Base-by-base conservation (phyloP, 2,888 invertebrate genomes). In the Minunthozetes semirufus region DNA sequence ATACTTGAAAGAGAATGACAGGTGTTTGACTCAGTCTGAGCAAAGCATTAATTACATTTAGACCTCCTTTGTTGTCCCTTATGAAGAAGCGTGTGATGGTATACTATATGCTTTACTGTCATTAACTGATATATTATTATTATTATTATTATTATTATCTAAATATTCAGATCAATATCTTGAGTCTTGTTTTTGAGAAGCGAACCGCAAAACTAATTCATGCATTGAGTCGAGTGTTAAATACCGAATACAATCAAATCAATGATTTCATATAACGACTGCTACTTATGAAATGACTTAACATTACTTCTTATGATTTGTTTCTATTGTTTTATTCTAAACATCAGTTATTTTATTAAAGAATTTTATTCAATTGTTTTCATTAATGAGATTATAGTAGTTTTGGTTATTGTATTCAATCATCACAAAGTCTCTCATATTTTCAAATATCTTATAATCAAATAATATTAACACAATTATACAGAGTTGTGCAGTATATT, bases 111-210 rank as follows among this genome's bases (percentile, higher is more conserved):
- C 42, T 13, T 13, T 42, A 42, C 42, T 42, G 42, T 42, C 42
- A 42, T 42, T 42, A 42, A 13, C 42, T 42, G 42, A 42, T n/a
- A n/a, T n/a, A n/a, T n/a, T n/a, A n/a, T n/a, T n/a, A n/a, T n/a
- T n/a, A 50, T 17, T 50, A 50, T n/a, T 50, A 50, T 50, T 59
- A 17, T 59, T 13, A 59, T 59, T 29, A 59, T 29, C 59, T 59
- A 22, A 59, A 59, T 59, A 59, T 59, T 59, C 59, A 59, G 59
- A 59, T 59, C 59, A 22, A 59, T 59, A 59, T 59, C 59, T 33
- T 59, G 22, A 22, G 59, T 59, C 59, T 59, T 29, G 59, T 59
- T 59, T 59, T 27, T 27, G 59, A 59, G 59, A 59, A 59, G 29
- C 59, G 59, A 59, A 59, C 59, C 59, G 59, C 59, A 59, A 59